These are phyloP conservation scores for Venusia cambrica DNA, from an alignment of 2,888 invertebrate genomes.

Conservation along the genomic window DNA sequence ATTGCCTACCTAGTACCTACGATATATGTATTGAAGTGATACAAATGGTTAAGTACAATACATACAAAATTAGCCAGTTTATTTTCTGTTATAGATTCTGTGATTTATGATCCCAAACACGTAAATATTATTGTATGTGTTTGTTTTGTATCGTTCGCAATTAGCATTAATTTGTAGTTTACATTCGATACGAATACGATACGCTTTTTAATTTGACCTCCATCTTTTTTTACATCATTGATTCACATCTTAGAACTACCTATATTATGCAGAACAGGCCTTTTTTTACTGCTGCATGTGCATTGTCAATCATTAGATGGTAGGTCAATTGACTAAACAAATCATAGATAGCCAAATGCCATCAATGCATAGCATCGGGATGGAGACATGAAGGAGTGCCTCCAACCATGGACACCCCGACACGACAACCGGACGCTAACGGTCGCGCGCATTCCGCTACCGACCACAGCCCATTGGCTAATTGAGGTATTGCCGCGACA, in stretches of 20 bases:
- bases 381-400: slow-evolving; percentile 45
- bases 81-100: too few relatives aligned
- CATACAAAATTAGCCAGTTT: too few relatives aligned
- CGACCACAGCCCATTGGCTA: slow-evolving; percentile 51
- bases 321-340: slow-evolving; percentile 27
- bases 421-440: slow-evolving; percentile 66
- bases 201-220: too few relatives aligned
- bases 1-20: too few relatives aligned
- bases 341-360: slow-evolving; percentile 33
- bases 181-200: too few relatives aligned
- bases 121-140: too few relatives aligned
- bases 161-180: slow-evolving; percentile 13
- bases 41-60: too few relatives aligned
- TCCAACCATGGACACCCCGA: slow-evolving; percentile 47
- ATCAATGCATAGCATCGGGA: slow-evolving; percentile 31
- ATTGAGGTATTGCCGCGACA: slow-evolving; percentile 46
- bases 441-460: slow-evolving; percentile 68
- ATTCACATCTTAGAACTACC: too few relatives aligned
- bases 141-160: slow-evolving; percentile 8
- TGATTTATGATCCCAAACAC: too few relatives aligned
- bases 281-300: not conserved
- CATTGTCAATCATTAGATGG: too few relatives aligned
- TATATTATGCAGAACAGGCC: not conserved
- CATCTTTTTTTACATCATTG: too few relatives aligned
- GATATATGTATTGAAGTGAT: too few relatives aligned